phyloP scores from a whole-genome alignment of 2,113 vertebrate genomes.

The Anthoscopus minutus region DNA sequence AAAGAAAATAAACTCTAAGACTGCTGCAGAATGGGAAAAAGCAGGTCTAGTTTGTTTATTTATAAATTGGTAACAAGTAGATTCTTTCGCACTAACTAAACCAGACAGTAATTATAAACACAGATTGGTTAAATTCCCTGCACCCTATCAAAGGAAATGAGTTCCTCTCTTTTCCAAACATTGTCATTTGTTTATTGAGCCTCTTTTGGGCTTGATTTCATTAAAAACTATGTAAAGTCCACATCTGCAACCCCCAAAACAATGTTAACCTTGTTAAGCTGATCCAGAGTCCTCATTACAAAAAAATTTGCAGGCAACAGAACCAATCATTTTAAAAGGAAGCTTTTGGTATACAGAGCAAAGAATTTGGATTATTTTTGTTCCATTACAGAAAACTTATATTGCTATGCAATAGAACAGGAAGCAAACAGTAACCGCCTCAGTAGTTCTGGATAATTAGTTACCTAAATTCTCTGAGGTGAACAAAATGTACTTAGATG shows the following conservation, averaged over 20 bases:
- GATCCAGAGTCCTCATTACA: conserved; percentile 72
- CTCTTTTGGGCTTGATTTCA: conserved; percentile 78
- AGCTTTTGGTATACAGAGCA: conserved; percentile 60
- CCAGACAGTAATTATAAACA: conserved; percentile 83
- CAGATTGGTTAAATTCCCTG: conserved; percentile 77
- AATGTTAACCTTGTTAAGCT: conserved; percentile 78
- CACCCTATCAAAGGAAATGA: conserved; percentile 82
- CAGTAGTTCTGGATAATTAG: conserved; percentile 74
- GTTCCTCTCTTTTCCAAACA: conserved; percentile 81
- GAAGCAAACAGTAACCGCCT: conserved; percentile 67
- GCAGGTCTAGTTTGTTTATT: conserved; percentile 77
- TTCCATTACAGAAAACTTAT: conserved; percentile 68
- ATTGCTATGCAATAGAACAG: conserved; percentile 65
- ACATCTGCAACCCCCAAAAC: conserved; percentile 79
- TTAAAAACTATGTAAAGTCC: conserved; percentile 74
- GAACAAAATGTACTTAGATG: conserved; percentile 68
- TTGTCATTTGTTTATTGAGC: conserved; percentile 83
- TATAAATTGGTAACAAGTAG: conserved; percentile 77
- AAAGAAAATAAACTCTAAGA: conserved; percentile 74
- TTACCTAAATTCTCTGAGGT: conserved; percentile 73
- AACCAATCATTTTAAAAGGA: conserved; percentile 57
- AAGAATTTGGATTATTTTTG: conserved; percentile 71
- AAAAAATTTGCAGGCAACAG: conserved; percentile 67
- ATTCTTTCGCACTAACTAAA: conserved; percentile 79
- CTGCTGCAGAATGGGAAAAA: conserved; percentile 67